phyloP scores from a whole-genome alignment of 2,113 vertebrate species.

The Serranochromis macrocephalus region DNA sequence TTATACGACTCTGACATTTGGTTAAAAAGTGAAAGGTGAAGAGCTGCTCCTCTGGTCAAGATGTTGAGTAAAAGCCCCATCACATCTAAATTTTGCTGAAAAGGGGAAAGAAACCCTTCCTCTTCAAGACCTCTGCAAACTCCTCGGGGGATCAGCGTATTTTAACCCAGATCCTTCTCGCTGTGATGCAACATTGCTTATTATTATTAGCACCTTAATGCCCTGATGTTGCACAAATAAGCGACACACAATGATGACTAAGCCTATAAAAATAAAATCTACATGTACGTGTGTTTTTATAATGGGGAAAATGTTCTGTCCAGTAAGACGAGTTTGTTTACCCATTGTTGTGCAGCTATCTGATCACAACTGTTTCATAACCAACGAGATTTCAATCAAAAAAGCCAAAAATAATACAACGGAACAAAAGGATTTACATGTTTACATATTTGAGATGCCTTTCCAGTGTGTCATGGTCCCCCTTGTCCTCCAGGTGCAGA shows the following conservation, averaged over 20 bases:
- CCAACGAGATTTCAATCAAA: neutral
- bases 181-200: neutral
- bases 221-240: neutral
- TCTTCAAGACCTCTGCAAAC: neutral
- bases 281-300: neutral
- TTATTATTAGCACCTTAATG: neutral
- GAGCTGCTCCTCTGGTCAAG: neutral
- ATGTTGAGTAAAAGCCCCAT: neutral
- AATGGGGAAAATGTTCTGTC: neutral
- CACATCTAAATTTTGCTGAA: neutral
- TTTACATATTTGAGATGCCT: neutral
- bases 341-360: neutral
- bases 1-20: neutral
- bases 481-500: neutral
- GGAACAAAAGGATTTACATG: neutral
- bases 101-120: neutral
- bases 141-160: accelerated
- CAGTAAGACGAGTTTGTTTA: neutral
- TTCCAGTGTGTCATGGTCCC: neutral
- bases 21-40: neutral
- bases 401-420: neutral
- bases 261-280: neutral
- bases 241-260: neutral
- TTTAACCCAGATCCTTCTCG: neutral
- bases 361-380: neutral